These are phyloP conservation scores for Bombus pyrosoma DNA, from an alignment of 1,140 invertebrate species.

Conservation along the genomic window DNA sequence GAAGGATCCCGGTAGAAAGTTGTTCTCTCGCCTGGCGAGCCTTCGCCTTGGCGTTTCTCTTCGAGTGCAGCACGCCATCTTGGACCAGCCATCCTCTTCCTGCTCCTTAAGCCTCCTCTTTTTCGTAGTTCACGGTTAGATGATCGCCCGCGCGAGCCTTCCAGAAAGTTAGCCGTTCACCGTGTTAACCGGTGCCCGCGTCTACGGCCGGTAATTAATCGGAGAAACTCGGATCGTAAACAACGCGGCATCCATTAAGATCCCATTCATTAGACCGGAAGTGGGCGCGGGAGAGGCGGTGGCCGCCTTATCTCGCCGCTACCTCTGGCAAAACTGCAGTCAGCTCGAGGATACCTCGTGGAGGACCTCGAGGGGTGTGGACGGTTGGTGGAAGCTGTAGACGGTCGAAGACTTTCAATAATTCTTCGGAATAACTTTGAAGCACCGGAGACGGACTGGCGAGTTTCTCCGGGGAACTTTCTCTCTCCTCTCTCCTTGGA, in stretches of 20 bases:
- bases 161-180: constrained; percentile 66
- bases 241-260: constrained; percentile 77
- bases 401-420: constrained; percentile 71
- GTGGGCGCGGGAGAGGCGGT: constrained; percentile 57
- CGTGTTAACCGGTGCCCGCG: constrained; percentile 58
- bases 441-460: constrained; percentile 59
- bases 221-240: constrained; percentile 77
- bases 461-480: constrained; percentile 67
- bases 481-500: constrained; percentile 19
- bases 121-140: constrained; percentile 36
- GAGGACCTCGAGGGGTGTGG: constrained; percentile 34
- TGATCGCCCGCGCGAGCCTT: constrained; percentile 44
- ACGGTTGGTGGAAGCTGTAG: neutral
- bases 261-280: constrained; percentile 76
- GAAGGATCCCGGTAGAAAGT: constrained; percentile 46
- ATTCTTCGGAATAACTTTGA: constrained; percentile 76
- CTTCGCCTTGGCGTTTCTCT: constrained; percentile 18
- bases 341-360: constrained; percentile 48
- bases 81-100: neutral
- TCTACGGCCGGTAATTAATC: constrained; percentile 72
- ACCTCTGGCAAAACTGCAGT: constrained; percentile 33
- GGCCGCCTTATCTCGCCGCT: constrained; percentile 28
- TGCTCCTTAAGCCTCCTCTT: no score
- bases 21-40: constrained; percentile 4
- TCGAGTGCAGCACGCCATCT: constrained; percentile 21